Base-by-base conservation (phyloP, 2,888 invertebrate genomes). In the Clepsis dumicolana region DNA sequence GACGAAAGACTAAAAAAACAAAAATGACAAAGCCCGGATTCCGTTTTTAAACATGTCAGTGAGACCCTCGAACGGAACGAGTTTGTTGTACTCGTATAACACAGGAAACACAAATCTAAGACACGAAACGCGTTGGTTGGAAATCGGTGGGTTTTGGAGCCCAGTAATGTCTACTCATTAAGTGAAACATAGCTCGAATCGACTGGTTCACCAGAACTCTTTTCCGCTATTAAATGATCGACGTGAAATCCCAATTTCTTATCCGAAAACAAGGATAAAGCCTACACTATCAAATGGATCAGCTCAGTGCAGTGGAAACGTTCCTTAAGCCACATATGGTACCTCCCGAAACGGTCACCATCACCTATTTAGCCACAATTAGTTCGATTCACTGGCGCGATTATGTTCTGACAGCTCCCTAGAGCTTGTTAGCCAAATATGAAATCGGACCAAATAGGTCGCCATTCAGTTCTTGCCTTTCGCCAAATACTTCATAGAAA, bases 321-420 rank as follows among this genome's bases (percentile, higher is more conserved):
- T 21, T 44, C 65, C 71, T 59, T 69, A 65, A 54, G 25, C 73
- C 78, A 63, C 73, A 76, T 73, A 84, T 79, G 85, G 87, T 67
- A 74, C 71, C 77, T 72, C 64, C 84, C 87, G 83, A 86, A 87
- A 78, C 73, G 72, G 76, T 72, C 63, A 73, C 73, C 70, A 74
- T 77, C 76, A 77, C 79, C 79, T 78, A 76, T 78, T 75, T 76
- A 74, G 77, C 65, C 75, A 78, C 85, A 88, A 87, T 88, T 84
- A 86, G 78, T 79, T 78, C 80, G 80, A 89, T 88, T 85, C 85
- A 81, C 73, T 66, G 76, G 62, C 50, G 72, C 70, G 70, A 72
- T 74, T 72, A 73, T 72, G 75, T 74, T 71, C 71, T 69, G 75
- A 73, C 75, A 70, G 70, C 59, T 50, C 44, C 57, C 67, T 70